phyloP scores from a whole-genome alignment of 92 coral and sea anemone species.

The Epizoanthus fatuus region DNA sequence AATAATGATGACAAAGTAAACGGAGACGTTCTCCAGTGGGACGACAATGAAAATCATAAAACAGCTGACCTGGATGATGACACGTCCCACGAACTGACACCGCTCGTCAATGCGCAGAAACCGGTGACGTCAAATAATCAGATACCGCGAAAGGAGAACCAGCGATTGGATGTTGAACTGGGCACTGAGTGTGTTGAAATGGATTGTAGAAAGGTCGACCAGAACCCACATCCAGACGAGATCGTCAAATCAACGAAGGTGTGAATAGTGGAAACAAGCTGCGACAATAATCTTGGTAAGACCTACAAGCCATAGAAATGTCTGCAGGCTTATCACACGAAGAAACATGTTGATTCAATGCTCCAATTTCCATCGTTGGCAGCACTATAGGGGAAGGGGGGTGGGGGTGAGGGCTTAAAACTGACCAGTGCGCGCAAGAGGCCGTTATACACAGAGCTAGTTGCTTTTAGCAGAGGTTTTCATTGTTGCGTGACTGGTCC shows the following conservation, averaged over 20 bases:
- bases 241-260: conserved; percentile 16
- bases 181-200: conserved; percentile 37
- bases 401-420: no score
- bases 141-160: conserved; percentile 12
- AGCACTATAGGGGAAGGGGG: no score
- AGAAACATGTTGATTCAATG: no score
- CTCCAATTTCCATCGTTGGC: no score
- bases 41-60: conserved; percentile 38
- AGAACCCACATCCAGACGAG: not conserved
- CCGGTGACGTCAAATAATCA: not conserved
- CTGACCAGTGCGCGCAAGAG: no score
- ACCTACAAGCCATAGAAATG: no score
- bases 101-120: conserved; percentile 14
- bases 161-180: conserved; percentile 3
- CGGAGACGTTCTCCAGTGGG: conserved; percentile 57
- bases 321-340: no score
- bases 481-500: no score
- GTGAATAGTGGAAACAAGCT: not conserved
- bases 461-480: no score
- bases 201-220: conserved; percentile 5
- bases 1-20: conserved; percentile 44
- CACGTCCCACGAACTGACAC: conserved; percentile 25
- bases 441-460: no score
- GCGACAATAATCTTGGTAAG: not conserved
- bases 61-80: not conserved